Conservation (phyloP, 2,113 vertebrate genomes). For the Paratilapia polleni region DNA sequence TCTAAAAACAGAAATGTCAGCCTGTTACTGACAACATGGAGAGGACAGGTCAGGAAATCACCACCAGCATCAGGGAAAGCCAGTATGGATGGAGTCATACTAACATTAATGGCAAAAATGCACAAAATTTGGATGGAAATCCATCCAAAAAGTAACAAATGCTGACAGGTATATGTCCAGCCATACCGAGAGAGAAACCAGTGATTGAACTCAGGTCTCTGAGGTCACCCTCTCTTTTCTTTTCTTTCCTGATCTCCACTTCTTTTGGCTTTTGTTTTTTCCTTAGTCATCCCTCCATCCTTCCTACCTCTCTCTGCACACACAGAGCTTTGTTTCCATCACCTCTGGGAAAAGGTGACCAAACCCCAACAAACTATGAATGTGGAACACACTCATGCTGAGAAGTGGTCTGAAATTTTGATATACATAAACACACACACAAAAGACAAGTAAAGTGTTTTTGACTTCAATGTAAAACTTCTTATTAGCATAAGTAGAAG, state of each 20-base stretch:
- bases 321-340: no score
- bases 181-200: not conserved
- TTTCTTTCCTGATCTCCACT: not conserved
- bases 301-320: not conserved
- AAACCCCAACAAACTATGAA: no score
- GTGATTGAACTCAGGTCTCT: not conserved
- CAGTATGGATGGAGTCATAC: not conserved
- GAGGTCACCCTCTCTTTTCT: not conserved
- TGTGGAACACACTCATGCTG: no score
- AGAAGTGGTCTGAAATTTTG: no score
- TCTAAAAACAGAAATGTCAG: not conserved
- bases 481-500: no score
- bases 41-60: not conserved
- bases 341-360: no score
- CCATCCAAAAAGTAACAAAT: not conserved
- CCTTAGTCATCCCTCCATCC: not conserved
- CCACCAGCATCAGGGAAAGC: not conserved
- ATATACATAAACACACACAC: no score
- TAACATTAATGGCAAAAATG: not conserved
- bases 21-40: not conserved
- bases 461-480: no score
- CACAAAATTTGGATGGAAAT: not conserved
- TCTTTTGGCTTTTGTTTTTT: not conserved
- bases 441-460: no score
- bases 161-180: not conserved